A percentile compares a stretch with the other conserved stretches of the same genome.
phyloP scores from a whole-genome alignment of 2,113 vertebrate species.

The Grallaria varia region DNA sequence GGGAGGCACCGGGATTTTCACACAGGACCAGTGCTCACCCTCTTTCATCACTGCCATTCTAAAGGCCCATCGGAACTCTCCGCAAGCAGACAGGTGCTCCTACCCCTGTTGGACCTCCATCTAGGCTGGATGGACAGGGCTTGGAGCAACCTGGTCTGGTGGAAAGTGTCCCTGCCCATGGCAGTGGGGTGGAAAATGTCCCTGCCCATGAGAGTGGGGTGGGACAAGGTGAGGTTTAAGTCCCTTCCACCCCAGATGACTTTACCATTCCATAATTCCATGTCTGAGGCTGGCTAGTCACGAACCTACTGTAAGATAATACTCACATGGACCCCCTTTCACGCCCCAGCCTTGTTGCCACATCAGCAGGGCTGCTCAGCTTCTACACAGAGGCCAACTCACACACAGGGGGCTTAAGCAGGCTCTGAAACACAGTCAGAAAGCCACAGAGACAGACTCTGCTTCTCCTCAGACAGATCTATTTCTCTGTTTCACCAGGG shows the following conservation, averaged over 20 bases:
- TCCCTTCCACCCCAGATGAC: background rate
- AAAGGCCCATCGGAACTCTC: background rate
- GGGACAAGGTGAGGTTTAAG: background rate
- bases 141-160: background rate
- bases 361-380: background rate
- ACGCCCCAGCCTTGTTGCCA: background rate
- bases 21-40: fast-evolving
- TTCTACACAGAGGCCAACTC: background rate
- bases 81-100: background rate
- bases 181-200: background rate
- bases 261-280: background rate
- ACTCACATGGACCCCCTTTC: background rate
- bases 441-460: background rate
- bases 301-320: background rate
- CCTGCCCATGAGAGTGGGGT: background rate
- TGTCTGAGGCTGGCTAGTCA: background rate
- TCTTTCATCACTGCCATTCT: background rate
- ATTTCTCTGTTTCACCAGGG: background rate
- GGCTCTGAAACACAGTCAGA: background rate
- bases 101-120: background rate
- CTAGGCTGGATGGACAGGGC: background rate
- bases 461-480: background rate
- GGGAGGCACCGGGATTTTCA: background rate
- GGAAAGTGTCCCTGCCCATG: background rate
- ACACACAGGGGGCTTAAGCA: background rate